These are phyloP conservation scores for Drosophila aff. DNA, from an alignment of 1,140 invertebrate genomes.

Conservation along the genomic window DNA sequence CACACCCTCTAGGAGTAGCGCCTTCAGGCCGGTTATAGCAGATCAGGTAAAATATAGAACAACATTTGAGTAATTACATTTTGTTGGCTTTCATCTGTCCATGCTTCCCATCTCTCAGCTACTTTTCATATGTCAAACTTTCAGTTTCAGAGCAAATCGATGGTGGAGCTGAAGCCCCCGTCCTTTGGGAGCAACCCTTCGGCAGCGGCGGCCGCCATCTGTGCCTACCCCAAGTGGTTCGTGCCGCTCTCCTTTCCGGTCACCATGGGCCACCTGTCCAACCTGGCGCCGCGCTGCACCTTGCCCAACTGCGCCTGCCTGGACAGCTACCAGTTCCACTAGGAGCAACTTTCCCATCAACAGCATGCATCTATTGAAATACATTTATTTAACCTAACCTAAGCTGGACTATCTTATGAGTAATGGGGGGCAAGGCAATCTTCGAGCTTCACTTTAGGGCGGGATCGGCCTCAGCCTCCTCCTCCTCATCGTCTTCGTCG, in stretches of 20 bases:
- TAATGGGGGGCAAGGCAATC: constrained; percentile 16
- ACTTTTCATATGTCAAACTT: background rate
- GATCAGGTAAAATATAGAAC: constrained; percentile 54
- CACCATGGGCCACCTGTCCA: constrained; percentile 83
- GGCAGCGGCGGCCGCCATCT: constrained; percentile 58
- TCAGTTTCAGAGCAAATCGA: constrained; percentile 54
- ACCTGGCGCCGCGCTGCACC: constrained; percentile 81
- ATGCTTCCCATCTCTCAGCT: background rate
- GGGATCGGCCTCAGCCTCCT: background rate
- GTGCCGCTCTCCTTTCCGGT: constrained; percentile 83
- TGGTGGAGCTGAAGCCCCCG: constrained; percentile 47
- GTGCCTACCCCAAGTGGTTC: constrained; percentile 84
- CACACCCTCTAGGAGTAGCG: constrained; percentile 61
- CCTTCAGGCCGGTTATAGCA: constrained; percentile 70
- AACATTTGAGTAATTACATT: background rate
- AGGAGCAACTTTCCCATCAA: constrained; percentile 6
- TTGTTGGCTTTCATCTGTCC: background rate
- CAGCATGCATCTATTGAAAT: constrained; percentile 25
- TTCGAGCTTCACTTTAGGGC: constrained; percentile 32
- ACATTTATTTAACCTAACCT: constrained; percentile 66
- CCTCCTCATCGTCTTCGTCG: constrained; percentile 56
- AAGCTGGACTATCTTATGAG: constrained; percentile 48
- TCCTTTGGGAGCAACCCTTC: constrained; percentile 40
- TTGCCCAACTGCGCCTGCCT: constrained; percentile 81
- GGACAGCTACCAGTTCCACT: constrained; percentile 82